Evolutionary conservation across 2,797 vertebrate genomes (phyloP), one percentile per base, ranked within the genome.

Genomic region (Martes flavigula): DNA sequence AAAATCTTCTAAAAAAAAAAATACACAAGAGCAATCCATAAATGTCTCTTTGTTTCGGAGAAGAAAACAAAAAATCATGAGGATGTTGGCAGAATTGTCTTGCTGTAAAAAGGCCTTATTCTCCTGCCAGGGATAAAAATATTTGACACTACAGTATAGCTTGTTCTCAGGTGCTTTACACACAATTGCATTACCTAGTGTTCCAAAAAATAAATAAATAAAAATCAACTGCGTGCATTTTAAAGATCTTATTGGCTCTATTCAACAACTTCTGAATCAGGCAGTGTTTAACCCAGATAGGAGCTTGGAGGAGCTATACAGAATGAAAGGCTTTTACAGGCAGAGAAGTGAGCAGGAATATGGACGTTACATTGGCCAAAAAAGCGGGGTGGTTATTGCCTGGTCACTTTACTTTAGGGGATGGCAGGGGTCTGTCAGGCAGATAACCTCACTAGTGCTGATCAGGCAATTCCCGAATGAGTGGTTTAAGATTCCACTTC

Each of bases 1-100:
- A 17, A 51, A 51, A 51, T 51, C 48, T 51, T 51, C 1, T 5
- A 51, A 51, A 51, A 51, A 51, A 51, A 51, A 91, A 97, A 89
- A 90, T 56, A 94, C 7, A 60, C 17, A 95, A 81, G 48, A 84
- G 25, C 73, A 87, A 88, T 54, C 32, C 72, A 83, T 89, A 97
- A 95, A 97, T 84, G 58, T 91, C 54, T 94, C 90, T 97, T 87
- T 96, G 87, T 95, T 97, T 54, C 86, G 92, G 66, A 92, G 73
- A 85, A 62, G 40, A 96, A 62, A 93, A 93, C 77, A 96, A 81
- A 95, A 91, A 66, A 73, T 58, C 68, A 91, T 66, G 92, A 90
- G 84, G 35, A 94, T 62, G 38, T 51, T 75, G 60, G 75, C 70
- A 92, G 88, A 92, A 58, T 1, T 91, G 54, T 25, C 54, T 62